phyloP scores from a whole-genome alignment of 2,888 invertebrate genomes.

The Candidula unifasciata region DNA sequence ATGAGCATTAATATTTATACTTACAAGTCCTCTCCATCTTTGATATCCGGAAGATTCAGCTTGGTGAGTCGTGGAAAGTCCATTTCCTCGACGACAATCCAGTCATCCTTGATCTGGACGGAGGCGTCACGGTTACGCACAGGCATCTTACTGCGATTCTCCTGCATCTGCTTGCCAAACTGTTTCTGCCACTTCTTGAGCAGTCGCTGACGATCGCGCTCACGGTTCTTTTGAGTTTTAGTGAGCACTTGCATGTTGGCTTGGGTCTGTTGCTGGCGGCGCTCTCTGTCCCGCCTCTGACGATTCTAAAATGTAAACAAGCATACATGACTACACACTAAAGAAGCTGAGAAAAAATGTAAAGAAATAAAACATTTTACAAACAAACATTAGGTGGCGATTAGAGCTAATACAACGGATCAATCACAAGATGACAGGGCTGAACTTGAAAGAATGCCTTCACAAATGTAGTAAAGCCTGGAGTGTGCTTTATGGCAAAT shows the following conservation, averaged over 20 bases:
- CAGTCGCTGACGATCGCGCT: slow-evolving; percentile 80
- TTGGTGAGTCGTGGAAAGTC: slow-evolving; percentile 97
- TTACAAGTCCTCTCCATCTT: slow-evolving; percentile 85
- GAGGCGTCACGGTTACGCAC: slow-evolving; percentile 97
- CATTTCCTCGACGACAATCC: slow-evolving; percentile 96
- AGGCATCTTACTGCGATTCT: slow-evolving; percentile 81
- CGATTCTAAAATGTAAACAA: slow-evolving; percentile 41
- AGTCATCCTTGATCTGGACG: slow-evolving; percentile 95
- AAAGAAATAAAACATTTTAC: neutral
- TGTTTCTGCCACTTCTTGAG: slow-evolving; percentile 92
- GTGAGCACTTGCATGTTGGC: slow-evolving; percentile 85
- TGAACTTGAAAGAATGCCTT: too few species aligned
- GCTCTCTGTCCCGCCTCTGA: slow-evolving; percentile 86
- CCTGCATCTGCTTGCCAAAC: slow-evolving; percentile 79
- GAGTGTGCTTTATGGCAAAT: too few species aligned
- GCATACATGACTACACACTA: neutral
- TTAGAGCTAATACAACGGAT: neutral
- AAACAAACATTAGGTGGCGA: neutral
- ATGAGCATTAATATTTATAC: slow-evolving; percentile 59
- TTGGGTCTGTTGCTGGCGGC: slow-evolving; percentile 81
- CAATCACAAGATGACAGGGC: too few species aligned
- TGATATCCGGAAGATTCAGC: slow-evolving; percentile 92
- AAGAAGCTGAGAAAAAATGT: neutral
- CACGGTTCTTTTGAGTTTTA: slow-evolving; percentile 86
- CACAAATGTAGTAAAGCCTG: too few species aligned